Evolutionary conservation across 1,140 invertebrate genomes (phyloP), one percentile per base, ranked within the genome.

Genomic region (Hypsibius dujardini): DNA sequence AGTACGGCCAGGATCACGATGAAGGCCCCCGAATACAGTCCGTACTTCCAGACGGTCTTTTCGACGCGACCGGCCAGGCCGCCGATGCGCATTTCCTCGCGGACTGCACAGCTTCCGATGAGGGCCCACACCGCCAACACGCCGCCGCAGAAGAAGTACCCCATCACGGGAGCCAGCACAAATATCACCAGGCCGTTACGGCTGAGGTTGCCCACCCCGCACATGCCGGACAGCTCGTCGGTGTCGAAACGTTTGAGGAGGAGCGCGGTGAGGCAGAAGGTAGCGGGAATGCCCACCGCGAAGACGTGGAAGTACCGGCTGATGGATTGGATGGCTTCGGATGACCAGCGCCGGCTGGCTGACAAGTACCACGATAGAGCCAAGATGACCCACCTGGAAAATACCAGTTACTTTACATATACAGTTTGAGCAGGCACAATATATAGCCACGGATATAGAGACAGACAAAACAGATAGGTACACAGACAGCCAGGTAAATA

Each of bases 141-240:
- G 7, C 50, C 50, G n/a, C 50, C 50, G 50, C 7, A 12, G 50
- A 56, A n/a, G 7, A 56, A n/a, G n/a, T 56, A 56, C 50, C 7
- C 50, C 50, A 56, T n/a, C 7, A n/a, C n/a, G n/a, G 50, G 50
- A 56, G n/a, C n/a, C 7, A 56, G 7, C 50, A 56, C 50, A 56
- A 56, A 56, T 12, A 56, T n/a, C 50, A 56, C 7, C 50, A 56
- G 50, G n/a, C 50, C 50, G 7, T 56, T n/a, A 12, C 50, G 50
- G n/a, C n/a, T 56, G 7, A 56, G 50, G 50, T 56, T 56, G 50
- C 50, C 50, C 50, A 56, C 50, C n/a, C 50, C 50, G 45, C 62
- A 67, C 62, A 67, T 67, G 12, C 12, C 62, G 12, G 62, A 67
- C 42, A 67, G 45, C 42, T 67, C 62, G 45, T 45, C 42, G 45